These are phyloP conservation scores for Poeciliopsis presidionis DNA, from an alignment of 2,797 vertebrate species.

Conservation along the genomic window DNA sequence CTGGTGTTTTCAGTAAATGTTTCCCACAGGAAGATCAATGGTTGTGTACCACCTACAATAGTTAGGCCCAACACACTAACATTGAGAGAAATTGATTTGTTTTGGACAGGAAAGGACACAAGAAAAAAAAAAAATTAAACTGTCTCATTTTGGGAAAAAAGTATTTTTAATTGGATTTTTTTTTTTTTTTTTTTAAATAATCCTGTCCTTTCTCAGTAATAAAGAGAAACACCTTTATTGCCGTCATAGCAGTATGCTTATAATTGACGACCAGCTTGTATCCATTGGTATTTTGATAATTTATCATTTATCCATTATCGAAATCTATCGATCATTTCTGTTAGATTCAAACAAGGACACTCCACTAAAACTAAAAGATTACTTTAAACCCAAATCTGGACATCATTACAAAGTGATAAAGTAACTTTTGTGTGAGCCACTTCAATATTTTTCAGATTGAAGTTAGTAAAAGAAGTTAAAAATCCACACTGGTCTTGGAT, in stretches of 20 bases:
- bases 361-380: neutral
- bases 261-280: neutral
- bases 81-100: neutral
- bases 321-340: neutral
- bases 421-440: neutral
- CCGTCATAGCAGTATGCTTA: neutral
- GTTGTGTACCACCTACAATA: too few relatives aligned
- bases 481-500: neutral
- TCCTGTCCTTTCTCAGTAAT: neutral
- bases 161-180: neutral
- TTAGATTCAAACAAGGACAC: neutral
- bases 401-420: neutral
- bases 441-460: neutral
- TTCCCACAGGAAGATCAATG: neutral
- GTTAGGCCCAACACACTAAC: too few relatives aligned
- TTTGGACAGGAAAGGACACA: neutral
- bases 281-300: too few relatives aligned
- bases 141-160: neutral
- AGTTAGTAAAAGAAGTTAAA: neutral
- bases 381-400: neutral
- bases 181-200: neutral
- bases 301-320: neutral
- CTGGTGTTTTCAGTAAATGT: neutral
- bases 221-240: neutral
- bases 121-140: neutral